Base-by-base conservation (phyloP, 2,797 vertebrate genomes). In the Triplophysa yarkandensis region DNA sequence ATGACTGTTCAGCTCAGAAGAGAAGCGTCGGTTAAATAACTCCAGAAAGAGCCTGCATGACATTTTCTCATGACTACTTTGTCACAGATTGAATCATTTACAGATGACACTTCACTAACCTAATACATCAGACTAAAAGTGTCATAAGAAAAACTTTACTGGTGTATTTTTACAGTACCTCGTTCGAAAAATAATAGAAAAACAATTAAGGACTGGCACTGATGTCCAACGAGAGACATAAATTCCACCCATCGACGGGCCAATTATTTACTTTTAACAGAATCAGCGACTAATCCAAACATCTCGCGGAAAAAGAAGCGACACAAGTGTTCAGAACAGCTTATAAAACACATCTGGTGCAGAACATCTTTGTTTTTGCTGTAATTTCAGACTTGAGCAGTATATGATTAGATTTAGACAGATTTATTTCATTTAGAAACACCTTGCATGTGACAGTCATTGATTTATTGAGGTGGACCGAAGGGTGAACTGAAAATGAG, bases 251-350 rank as follows among this genome's bases (percentile, higher is more conserved):
- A 65, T 50, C 23, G 48, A 50, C 9, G 9, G 48, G 3, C 17
- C 8, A 52, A 4, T 52, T 52, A 13, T 52, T 52, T 9, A 27
- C 14, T 63, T 63, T 27, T 17, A 63, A 63, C 61, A 25, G 25
- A 46, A 46, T 30, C 27, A n/a, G 23, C 39, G 2, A 27, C 16
- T 28, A 7, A n/a, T 46, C 16, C 17, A 19, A 19, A 46, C 17
- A 7, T 23, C 3, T 13, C 23, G 25, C n/a, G 5, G 10, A 23
- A 6, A 41, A 34, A 48, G 32, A 50, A 50, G 43, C 10, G 16
- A 13, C 48, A 21, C 57, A 55, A 19, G 48, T 62, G 54, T 71
- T 69, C 21, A 36, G 65, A 75, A 17, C 7, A 11, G 5, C 44
- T n/a, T 6, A 11, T 9, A 21, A 21, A 50, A 2, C 19, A 50